Conservation (phyloP, 2,113 vertebrate species). For the Mobula hypostoma region DNA sequence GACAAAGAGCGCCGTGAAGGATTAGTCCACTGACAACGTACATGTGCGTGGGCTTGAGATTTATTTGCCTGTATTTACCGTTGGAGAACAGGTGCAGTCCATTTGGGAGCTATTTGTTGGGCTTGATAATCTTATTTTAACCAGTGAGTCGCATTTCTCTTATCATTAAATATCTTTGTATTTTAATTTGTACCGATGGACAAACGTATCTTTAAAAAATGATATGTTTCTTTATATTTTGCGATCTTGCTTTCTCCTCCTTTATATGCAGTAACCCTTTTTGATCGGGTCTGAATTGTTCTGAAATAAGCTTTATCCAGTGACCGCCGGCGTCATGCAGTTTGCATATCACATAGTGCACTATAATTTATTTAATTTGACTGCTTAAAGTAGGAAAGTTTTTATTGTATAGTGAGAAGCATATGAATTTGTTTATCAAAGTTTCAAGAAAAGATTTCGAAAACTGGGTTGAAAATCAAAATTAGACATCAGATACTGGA, state of each 20-base stretch:
- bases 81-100: constrained; percentile 15
- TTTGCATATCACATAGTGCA: background rate
- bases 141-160: background rate
- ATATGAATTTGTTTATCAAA: too few species aligned
- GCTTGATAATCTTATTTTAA: too few species aligned
- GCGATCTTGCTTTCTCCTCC: background rate
- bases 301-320: background rate
- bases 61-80: background rate
- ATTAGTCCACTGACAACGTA: background rate
- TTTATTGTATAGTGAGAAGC: background rate
- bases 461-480: too few species aligned
- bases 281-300: background rate
- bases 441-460: background rate
- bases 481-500: too few species aligned
- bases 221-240: background rate
- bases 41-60: too few species aligned
- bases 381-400: background rate
- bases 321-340: background rate
- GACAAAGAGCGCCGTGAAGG: background rate
- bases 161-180: too few species aligned
- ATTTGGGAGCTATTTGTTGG: background rate
- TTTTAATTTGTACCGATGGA: too few species aligned
- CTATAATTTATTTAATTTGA: background rate
- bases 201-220: too few species aligned
- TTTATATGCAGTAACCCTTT: background rate